Base-by-base conservation (phyloP, 2,113 vertebrate genomes). In the Esox niger region DNA sequence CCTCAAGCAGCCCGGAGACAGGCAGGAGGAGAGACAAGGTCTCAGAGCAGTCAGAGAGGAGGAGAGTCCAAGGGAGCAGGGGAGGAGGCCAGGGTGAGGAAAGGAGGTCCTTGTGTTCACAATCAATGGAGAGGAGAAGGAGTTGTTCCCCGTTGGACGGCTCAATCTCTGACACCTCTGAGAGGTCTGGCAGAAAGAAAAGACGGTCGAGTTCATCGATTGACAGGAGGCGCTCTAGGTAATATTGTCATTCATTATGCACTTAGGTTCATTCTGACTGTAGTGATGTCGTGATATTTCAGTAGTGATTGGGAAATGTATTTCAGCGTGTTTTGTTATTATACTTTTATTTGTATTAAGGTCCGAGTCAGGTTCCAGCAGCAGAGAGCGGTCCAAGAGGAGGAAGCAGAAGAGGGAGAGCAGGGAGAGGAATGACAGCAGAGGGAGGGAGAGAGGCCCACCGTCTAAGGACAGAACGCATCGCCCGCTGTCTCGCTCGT, bases 81-180 rank as follows among this genome's bases (percentile, higher is more conserved):
- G 67, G 54, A 21, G 47, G 55, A 81, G 79, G 6, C 15, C 11
- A 0, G 62, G 56, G 4, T 70, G 74, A 79, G 74, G 90, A 90
- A 43, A 88, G 82, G 66, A 88, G 82, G 58, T 69, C 69, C 23
- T 89, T 88, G 56, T 60, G 73, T 9, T 88, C 91, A 0, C 80
- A 84, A 64, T 90, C 90, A 31, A 91, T 68, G 43, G 88, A 93
- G 62, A 88, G 63, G 59, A 91, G 82, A 66, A 73, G 80, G 62
- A 87, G 89, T 1, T 74, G 70, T 6, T 95, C 93, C 0, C 73
- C 13, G 29, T 95, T 94, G 0, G 88, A 84, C 46, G 95, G 91
- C 74, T 89, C 90, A 55, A 87, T 79, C 15, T 88, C 86, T 0
- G 90, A 86, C 43, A 79, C 79, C 2, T 75, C 87, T 2, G 92